phyloP scores from a whole-genome alignment of 2,113 vertebrate species.

The Sinocyclocheilus anshuiensis region DNA sequence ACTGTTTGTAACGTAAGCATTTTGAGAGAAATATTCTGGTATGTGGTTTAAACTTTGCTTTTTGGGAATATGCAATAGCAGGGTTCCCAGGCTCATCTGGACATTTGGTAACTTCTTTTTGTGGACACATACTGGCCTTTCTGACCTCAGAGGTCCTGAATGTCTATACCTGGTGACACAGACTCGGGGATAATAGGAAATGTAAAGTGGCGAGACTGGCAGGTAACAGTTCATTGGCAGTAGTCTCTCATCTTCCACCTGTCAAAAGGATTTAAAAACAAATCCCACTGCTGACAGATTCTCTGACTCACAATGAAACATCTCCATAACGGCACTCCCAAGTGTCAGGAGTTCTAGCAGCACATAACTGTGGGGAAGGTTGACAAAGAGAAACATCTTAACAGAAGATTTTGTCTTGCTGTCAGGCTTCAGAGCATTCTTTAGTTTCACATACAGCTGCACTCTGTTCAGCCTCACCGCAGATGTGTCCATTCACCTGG shows the following conservation, averaged over 20 bases:
- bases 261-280: constrained; percentile 28
- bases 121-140: not conserved
- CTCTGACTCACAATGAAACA: constrained; percentile 7
- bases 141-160: constrained; percentile 8
- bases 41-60: not conserved
- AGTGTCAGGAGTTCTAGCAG: not conserved
- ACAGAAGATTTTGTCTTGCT: not conserved
- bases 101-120: not conserved
- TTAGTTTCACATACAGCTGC: not conserved
- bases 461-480: not conserved
- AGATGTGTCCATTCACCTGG: not conserved
- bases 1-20: not conserved
- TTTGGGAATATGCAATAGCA: not conserved
- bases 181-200: not conserved
- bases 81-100: not conserved
- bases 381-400: not conserved
- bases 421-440: not conserved
- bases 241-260: constrained; percentile 28
- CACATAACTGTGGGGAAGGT: not conserved
- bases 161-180: not conserved
- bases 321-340: constrained; percentile 30
- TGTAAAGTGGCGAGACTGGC: not conserved
- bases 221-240: not conserved
- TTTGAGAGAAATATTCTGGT: not conserved
- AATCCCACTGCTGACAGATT: constrained; percentile 26